phyloP scores from a whole-genome alignment of 1,140 invertebrate genomes.

The Camponotus pennsylvanicus region DNA sequence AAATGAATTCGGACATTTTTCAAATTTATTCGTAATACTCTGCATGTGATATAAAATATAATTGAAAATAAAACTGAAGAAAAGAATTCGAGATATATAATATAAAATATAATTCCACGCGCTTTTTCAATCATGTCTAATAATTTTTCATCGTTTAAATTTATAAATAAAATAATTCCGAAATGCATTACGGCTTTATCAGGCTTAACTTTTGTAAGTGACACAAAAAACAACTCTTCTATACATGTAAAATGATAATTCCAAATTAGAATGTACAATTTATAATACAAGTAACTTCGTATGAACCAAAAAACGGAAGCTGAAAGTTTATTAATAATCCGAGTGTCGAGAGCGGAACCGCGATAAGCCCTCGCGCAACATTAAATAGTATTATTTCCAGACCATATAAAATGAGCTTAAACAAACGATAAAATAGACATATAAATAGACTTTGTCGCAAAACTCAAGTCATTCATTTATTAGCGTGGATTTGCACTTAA shows the following conservation, averaged over 20 bases:
- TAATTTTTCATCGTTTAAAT: not conserved
- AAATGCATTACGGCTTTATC: not conserved
- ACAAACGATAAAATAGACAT: not conserved
- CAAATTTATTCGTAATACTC: not conserved
- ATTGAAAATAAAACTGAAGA: too few relatives aligned
- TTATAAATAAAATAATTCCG: not conserved
- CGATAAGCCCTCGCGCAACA: constrained; percentile 3
- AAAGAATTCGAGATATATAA: not conserved
- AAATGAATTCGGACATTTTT: not conserved
- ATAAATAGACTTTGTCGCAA: constrained; percentile 15
- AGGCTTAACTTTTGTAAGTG: not conserved
- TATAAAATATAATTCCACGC: not conserved
- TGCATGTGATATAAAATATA: not conserved
- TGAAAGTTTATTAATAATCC: constrained; percentile 28
- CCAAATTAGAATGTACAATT: not conserved
- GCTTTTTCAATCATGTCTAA: not conserved
- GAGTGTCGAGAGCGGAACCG: not conserved
- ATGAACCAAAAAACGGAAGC: not conserved
- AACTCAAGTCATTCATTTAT: not conserved
- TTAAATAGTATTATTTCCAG: constrained; percentile 13
- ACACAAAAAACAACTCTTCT: not conserved
- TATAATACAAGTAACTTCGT: constrained; percentile 4
- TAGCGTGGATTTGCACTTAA: constrained; percentile 10
- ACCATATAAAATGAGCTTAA: constrained; percentile 12
- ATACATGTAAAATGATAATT: not conserved